Base-by-base conservation (phyloP, 2,888 invertebrate genomes). In the Plebejus argus region DNA sequence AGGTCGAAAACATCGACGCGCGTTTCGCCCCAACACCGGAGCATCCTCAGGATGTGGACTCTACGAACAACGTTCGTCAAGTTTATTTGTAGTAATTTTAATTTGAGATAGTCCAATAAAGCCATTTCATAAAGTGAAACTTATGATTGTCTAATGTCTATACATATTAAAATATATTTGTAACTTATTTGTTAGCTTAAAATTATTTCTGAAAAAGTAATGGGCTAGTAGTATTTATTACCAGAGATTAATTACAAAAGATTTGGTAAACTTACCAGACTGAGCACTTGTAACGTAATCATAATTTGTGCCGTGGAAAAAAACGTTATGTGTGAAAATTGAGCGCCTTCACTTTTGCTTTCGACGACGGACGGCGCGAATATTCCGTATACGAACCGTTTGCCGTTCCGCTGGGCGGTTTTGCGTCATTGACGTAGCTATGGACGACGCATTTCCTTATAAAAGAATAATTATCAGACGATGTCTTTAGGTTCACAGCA, bases 341-440 rank as follows among this genome's bases (percentile, higher is more conserved):
- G 45, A 39, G 53, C 74, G 49, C 12, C 53, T 74, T 49, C 20
- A 74, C 74, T 74, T 74, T 74, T 74, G 28, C 74, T 74, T 74
- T 74, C 74, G 45, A 74, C 74, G 23, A 20, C 71, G 18, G 39
- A 45, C 39, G n/a, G 23, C 72, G 35, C 49, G 18, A 74, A 49
- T 49, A 74, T 74, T 6, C 49, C 49, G 74, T 74, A 53, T 18
- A 28, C 53, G 49, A 28, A 23, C 74, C 66, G 61, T 12, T 23
- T 72, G 49, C 45, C 45, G 72, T 23, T 72, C 49, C 72, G 45
- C 45, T 72, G n/a, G 23, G 23, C 72, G 71, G 70, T 8, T 20
- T n/a, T 20, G 58, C 20, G 58, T 20, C 61, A 10, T 23, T 12
- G 23, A 61, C 23, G 61, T 58, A 20, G 10, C 23, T 12, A 23